Base-by-base conservation (phyloP, 30 jellyfish, hydroid and myxozoan genomes). In the Morbakka virulenta region DNA sequence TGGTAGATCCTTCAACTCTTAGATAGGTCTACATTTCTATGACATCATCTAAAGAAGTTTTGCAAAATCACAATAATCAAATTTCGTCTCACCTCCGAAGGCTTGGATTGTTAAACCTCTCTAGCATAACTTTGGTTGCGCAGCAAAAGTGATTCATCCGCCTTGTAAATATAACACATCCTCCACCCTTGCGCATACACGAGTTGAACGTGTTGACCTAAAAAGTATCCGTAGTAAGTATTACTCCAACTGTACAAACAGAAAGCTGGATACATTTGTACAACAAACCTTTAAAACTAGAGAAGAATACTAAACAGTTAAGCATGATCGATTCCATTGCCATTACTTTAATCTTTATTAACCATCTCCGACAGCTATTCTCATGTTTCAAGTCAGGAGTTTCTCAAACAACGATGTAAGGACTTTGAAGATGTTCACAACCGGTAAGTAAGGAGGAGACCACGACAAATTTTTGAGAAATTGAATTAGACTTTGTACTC, bases 41-140 rank as follows among this genome's bases (percentile, higher is more conserved):
- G n/a, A n/a, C n/a, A n/a, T n/a, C n/a, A n/a, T n/a, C n/a, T n/a
- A n/a, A n/a, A n/a, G n/a, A n/a, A n/a, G n/a, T n/a, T n/a, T n/a
- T n/a, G 20, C 9, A 4, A 29, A 27, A 61, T 28, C 21, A 28
- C n/a, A 2, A 26, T 47, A 69, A 35, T 17, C 29, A 48, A 74
- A 74, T 11, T 3, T 1, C 11, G 1, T 21, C 89, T 67, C 36
- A 79, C 89, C 76, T 28, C 47, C 67, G 47, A 32, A 69, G 33
- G 25, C 68, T 79, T 0, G 82, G 17, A 21, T 32, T 79, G 41
- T 66, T 69, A 34, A 47, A 64, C 66, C 64, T 81, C 21, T 79
- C 94, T 1, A 87, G 63, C 94, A 87, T 80, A 65, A 67, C 31
- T 31, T 85, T 52, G 33, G 96, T 80, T 12, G 94, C 96, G 64